These are phyloP conservation scores for Anthoptus insignis DNA, from an alignment of 2,888 invertebrate species.

Conservation along the genomic window DNA sequence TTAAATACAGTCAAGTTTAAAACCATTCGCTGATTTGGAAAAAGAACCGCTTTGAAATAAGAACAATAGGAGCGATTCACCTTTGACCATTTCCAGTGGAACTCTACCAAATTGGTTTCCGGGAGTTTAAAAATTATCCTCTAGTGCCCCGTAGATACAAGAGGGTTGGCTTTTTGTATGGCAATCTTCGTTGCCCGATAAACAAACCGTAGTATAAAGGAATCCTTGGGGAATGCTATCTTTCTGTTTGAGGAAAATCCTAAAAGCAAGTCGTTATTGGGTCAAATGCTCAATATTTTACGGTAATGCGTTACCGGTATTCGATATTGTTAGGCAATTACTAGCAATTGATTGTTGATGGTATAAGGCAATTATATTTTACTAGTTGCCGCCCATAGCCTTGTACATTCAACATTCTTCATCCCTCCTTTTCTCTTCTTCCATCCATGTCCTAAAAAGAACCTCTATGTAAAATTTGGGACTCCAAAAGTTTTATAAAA, in stretches of 20 bases:
- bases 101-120: conserved; percentile 59
- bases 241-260: conserved; percentile 61
- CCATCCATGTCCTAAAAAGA: no score
- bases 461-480: no score
- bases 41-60: conserved; percentile 35
- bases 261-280: conserved; percentile 58
- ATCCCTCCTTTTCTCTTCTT: no score
- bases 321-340: no score
- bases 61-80: conserved; percentile 45
- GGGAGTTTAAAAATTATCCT: conserved; percentile 60
- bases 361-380: no score
- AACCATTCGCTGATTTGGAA: conserved; percentile 10
- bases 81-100: conserved; percentile 47
- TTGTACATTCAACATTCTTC: no score
- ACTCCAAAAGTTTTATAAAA: no score
- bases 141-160: conserved; percentile 56
- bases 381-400: no score
- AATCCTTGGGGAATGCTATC: conserved; percentile 60
- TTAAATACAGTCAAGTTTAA: neutral
- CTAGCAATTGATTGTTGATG: no score
- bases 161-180: conserved; percentile 59
- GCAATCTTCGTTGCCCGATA: conserved; percentile 63
- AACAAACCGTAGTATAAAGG: conserved; percentile 66
- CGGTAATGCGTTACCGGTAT: neutral
- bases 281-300: neutral